phyloP scores from a whole-genome alignment of 2,797 vertebrate species.

The Enteromius unitaeniatus region DNA sequence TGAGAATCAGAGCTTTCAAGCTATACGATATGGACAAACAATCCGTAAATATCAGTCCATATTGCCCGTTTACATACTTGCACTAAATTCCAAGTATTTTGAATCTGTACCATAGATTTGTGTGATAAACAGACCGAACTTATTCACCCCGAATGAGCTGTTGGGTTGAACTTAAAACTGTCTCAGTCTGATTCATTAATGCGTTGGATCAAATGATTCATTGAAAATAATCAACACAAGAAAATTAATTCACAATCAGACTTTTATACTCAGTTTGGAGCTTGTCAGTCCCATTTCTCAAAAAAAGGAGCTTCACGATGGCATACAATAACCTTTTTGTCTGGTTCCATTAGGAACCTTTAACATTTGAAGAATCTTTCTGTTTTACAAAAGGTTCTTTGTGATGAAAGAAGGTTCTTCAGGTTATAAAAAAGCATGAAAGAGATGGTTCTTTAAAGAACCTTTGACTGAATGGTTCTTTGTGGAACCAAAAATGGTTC shows the following conservation, averaged over 20 bases:
- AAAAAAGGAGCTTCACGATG: too few species aligned
- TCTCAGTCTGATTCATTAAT: neutral
- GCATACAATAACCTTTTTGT: too few species aligned
- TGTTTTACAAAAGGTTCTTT: too few species aligned
- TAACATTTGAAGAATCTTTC: too few species aligned
- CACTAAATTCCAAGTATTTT: neutral
- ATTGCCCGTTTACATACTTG: neutral
- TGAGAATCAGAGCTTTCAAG: neutral
- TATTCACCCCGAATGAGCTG: neutral
- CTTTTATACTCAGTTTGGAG: neutral
- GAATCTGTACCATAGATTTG: neutral
- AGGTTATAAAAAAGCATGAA: too few species aligned
- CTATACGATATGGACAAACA: neutral
- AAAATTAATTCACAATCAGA: neutral
- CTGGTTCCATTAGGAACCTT: too few species aligned
- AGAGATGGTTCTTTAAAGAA: too few species aligned
- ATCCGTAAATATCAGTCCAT: neutral
- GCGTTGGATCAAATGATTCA: neutral
- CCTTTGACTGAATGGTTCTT: too few species aligned
- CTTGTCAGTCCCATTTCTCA: too few species aligned
- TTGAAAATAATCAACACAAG: neutral
- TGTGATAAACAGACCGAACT: neutral
- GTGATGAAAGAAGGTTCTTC: too few species aligned
- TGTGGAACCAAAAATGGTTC: too few species aligned
- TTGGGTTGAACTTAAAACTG: conserved; percentile 1